A percentile compares a stretch with the other conserved stretches of the same genome.
These are phyloP conservation scores for Bradysia coprophila DNA, from an alignment of 1,140 invertebrate genomes.

Conservation along the genomic window DNA sequence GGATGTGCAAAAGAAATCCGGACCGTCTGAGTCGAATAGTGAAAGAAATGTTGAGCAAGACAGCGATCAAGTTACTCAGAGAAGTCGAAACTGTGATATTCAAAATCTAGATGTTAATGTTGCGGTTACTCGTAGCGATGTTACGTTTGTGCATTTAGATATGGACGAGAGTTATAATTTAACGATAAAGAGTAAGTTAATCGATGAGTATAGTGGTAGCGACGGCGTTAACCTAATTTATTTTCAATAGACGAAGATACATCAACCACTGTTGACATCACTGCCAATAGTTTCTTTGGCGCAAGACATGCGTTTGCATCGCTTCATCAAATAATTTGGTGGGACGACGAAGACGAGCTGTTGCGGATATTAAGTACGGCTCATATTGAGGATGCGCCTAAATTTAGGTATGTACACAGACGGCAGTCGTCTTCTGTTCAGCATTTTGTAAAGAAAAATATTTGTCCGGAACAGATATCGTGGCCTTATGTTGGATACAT, in stretches of 20 bases:
- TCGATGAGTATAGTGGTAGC: slow-evolving; percentile 26
- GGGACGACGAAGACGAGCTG: slow-evolving; percentile 38
- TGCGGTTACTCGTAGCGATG: slow-evolving; percentile 26
- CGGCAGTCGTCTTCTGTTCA: too few species aligned
- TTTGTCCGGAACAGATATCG: slow-evolving; percentile 28
- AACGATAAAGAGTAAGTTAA: slow-evolving; percentile 27
- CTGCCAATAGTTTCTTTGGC: slow-evolving; percentile 51
- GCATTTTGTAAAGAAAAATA: neutral
- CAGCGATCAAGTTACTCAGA: neutral
- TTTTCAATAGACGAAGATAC: slow-evolving; percentile 22
- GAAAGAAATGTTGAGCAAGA: neutral
- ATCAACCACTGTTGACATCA: slow-evolving; percentile 36
- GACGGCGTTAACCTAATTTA: slow-evolving; percentile 27
- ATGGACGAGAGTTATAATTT: slow-evolving; percentile 60
- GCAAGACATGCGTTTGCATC: slow-evolving; percentile 63
- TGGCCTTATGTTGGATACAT: slow-evolving; percentile 57
- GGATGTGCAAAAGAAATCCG: too few species aligned
- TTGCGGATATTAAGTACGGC: slow-evolving; percentile 37
- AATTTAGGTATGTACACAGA: slow-evolving; percentile 24
- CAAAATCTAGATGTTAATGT: slow-evolving; percentile 29
- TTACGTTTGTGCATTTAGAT: slow-evolving; percentile 35
- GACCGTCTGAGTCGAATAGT: neutral
- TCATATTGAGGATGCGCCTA: slow-evolving; percentile 34
- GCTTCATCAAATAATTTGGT: slow-evolving; percentile 58
- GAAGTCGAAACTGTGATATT: slow-evolving; percentile 20